Evolutionary conservation across 1,140 invertebrate species (phyloP), one percentile per base, ranked within the genome.

Genomic region (Neodiprion virginianus): DNA sequence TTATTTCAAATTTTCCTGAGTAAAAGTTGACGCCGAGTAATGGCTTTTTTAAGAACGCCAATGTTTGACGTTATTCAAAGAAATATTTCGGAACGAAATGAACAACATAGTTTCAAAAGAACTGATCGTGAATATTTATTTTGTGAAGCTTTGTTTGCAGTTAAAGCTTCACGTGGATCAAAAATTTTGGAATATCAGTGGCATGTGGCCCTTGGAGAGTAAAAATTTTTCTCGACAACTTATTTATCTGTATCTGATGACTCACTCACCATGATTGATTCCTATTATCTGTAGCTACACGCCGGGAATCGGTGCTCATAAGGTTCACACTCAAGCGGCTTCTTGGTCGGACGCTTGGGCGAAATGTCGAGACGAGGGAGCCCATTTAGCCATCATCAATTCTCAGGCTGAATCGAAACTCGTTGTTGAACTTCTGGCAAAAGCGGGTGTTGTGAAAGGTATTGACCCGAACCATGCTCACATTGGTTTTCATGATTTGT

Each of bases 351-450:
- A 87, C 0, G 88, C 88, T 0, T 82, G 83, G 66, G 76, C 72
- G 0, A 76, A 81, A 0, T 89, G 88, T 74, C 77, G 74, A 21
- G 77, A 82, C 7, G 88, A 89, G 68, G 83, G 84, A 50, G 85
- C 85, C 0, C 85, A 88, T 65, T 75, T 89, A 12, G 86, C 87
- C 0, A 78, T 89, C 8, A 83, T 88, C 61, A 85, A 89, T 72
- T 84, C 81, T 4, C 77, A 84, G 23, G 69, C 68, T 1, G 88
- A 89, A 76, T 83, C 82, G 7, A 73, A 88, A 7, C 82, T 87
- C 0, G 71, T 87, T 0, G 48, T 74, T 28, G 75, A 81, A 8
- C 8, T 87, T 0, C 79, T 80, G 0, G 75, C 76, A 8, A 50
- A 72, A 0, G 11, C 17, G 1, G 17, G n/a, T 14, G 1, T 23